Evolutionary conservation across 2,797 vertebrate species (phyloP).

Genomic region (Peromyscus aztecus): DNA sequence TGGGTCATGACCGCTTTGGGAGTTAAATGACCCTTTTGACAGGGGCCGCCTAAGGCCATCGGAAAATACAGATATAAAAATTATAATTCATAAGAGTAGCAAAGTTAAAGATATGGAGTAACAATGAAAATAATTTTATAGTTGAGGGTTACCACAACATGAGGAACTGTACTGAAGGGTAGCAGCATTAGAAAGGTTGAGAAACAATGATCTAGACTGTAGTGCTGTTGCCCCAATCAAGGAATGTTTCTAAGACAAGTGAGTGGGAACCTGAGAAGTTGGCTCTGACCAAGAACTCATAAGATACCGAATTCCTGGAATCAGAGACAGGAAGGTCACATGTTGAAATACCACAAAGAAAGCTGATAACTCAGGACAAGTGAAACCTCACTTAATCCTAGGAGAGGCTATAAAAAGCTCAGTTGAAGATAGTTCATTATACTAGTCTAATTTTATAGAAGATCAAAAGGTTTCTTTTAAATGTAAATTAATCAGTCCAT

Average conservation of each 20-base stretch:
- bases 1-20: background rate
- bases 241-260: background rate
- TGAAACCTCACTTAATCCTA: background rate
- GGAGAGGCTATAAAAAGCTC: background rate
- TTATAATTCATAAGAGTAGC: too few relatives aligned
- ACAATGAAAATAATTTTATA: too few relatives aligned
- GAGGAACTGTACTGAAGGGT: too few relatives aligned
- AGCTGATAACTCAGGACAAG: background rate
- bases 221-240: background rate
- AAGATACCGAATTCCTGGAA: conserved; percentile 27
- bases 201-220: background rate
- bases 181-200: too few relatives aligned
- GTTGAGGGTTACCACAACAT: too few relatives aligned
- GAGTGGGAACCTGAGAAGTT: background rate
- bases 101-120: too few relatives aligned
- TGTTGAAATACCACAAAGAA: background rate
- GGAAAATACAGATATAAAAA: too few relatives aligned
- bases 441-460: background rate
- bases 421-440: background rate
- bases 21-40: background rate
- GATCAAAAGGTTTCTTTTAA: background rate
- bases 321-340: background rate
- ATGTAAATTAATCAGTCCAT: background rate
- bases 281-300: background rate
- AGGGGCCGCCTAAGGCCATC: too few relatives aligned